Percentiles rank a stretch among this genome's conserved stretches.
These are phyloP conservation scores for Eumerus sabulonum DNA, from an alignment of 2,888 invertebrate species.

Conservation along the genomic window DNA sequence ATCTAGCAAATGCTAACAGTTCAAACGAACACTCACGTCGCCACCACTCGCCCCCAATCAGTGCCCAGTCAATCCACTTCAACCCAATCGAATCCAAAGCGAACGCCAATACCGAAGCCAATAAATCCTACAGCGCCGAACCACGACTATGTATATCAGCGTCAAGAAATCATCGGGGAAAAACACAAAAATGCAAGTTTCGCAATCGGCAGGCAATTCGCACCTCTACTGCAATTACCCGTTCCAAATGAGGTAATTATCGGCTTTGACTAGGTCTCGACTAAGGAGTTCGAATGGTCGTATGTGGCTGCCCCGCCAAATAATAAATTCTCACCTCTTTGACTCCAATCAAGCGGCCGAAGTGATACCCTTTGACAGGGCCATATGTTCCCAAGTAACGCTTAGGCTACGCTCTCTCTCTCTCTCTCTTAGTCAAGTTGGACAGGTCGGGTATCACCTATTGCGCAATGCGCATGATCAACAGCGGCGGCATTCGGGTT, in stretches of 20 bases:
- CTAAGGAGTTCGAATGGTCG: constrained; percentile 18
- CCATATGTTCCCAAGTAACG: constrained; percentile 56
- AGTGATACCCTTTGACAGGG: constrained; percentile 63
- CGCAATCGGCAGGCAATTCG: constrained; percentile 62
- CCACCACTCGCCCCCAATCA: constrained; percentile 15
- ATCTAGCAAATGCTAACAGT: constrained; percentile 54
- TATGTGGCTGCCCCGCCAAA: constrained; percentile 12
- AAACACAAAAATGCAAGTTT: constrained; percentile 48
- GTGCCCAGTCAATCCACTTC: too few species aligned
- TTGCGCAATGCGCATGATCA: constrained; percentile 65
- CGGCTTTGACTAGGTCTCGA: constrained; percentile 19
- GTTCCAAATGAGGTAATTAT: constrained; percentile 69
- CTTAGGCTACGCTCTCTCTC: constrained; percentile 52
- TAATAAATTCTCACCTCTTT: constrained; percentile 68
- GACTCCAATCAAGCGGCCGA: constrained; percentile 66
- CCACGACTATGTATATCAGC: constrained; percentile 29
- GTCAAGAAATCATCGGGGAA: constrained; percentile 51
- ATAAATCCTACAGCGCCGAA: constrained; percentile 51
- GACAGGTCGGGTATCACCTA: background rate
- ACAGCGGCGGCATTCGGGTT: constrained; percentile 23
- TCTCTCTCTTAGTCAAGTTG: constrained; percentile 15
- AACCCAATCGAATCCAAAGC: too few species aligned
- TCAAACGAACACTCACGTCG: constrained; percentile 57
- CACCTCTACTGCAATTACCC: constrained; percentile 67
- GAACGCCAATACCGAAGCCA: constrained; percentile 23